Conservation (phyloP, 2,113 vertebrate species). For the Melanerpes formicivorus region DNA sequence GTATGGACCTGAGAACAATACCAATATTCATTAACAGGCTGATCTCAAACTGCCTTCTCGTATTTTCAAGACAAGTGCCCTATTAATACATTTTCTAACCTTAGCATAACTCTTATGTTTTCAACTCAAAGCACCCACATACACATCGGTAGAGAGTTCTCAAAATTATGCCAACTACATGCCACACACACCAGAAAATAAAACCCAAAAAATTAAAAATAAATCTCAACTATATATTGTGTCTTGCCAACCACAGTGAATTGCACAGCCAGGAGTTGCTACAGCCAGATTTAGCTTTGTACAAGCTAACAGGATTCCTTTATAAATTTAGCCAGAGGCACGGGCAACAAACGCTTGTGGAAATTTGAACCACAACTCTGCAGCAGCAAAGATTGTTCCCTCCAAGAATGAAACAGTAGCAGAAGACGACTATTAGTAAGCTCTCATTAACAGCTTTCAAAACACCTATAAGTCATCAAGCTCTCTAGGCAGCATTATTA, state of each 20-base stretch:
- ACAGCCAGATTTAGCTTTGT: conserved; percentile 65
- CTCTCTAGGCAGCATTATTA: background rate
- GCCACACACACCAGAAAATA: background rate
- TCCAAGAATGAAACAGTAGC: conserved; percentile 53
- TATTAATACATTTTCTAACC: conserved; percentile 52
- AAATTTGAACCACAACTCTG: conserved; percentile 58
- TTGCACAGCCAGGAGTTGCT: conserved; percentile 31
- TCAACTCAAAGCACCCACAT: conserved; percentile 2
- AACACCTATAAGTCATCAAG: conserved; percentile 32
- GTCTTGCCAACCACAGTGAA: conserved; percentile 27
- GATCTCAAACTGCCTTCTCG: conserved; percentile 14
- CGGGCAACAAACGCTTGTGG: conserved; percentile 45
- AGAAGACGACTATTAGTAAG: background rate
- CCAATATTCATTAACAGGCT: conserved; percentile 43
- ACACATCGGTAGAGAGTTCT: background rate
- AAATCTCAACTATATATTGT: conserved; percentile 29
- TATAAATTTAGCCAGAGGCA: conserved; percentile 71
- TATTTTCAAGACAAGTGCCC: conserved; percentile 20
- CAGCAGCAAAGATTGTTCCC: conserved; percentile 19
- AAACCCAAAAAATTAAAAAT: background rate
- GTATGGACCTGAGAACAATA: conserved; percentile 17
- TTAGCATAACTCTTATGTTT: conserved; percentile 46
- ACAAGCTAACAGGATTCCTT: conserved; percentile 68
- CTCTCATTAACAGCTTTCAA: conserved; percentile 40
- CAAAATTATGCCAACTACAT: background rate